Evolutionary conservation across 2,888 invertebrate species (phyloP), one percentile per base, ranked within the genome.

Genomic region (Lomographa bimaculata): DNA sequence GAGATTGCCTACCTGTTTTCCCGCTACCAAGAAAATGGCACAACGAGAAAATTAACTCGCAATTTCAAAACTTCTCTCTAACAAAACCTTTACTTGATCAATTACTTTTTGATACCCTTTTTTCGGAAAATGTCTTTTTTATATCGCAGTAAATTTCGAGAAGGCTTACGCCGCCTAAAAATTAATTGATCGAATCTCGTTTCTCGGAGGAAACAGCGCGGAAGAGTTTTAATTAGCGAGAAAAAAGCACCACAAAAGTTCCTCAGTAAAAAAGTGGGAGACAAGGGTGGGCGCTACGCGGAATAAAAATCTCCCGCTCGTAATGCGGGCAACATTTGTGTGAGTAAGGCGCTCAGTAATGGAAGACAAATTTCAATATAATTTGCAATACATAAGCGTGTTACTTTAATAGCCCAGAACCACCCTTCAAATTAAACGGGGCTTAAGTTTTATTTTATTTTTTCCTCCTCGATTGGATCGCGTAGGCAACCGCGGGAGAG

Each of bases 301-400:
- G 78, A 85, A 85, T 83, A 83, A 85, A 83, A 85, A 79, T 80
- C 82, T 81, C 81, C 85, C 84, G 81, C 71, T 74, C 85, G 81
- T 86, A 87, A 86, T 83, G 84, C 87, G 87, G 87, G 82, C 83
- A 86, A 86, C 89, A 89, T 89, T 89, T 89, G 89, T 87, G 87
- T 87, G 80, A 87, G 86, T 85, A 87, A 89, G 85, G 79, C 79
- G 79, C 82, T 79, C 81, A 79, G 87, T 87, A 89, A 89, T 89
- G 86, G 89, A 89, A 89, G 89, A 89, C 89, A 89, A 89, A 89
- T 89, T 89, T 89, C 89, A 89, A 90, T 89, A 89, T 89, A 89
- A 90, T 90, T 90, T 90, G 87, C 89, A 89, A 89, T 90, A 90
- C 89, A 89, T 90, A 90, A 89, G 89, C 89, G 90, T 90, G 87